Percentiles rank a stretch among this genome's conserved stretches.
Evolutionary conservation across 2,888 invertebrate species (phyloP).

Genomic region (Rotaria magnacalcarata): DNA sequence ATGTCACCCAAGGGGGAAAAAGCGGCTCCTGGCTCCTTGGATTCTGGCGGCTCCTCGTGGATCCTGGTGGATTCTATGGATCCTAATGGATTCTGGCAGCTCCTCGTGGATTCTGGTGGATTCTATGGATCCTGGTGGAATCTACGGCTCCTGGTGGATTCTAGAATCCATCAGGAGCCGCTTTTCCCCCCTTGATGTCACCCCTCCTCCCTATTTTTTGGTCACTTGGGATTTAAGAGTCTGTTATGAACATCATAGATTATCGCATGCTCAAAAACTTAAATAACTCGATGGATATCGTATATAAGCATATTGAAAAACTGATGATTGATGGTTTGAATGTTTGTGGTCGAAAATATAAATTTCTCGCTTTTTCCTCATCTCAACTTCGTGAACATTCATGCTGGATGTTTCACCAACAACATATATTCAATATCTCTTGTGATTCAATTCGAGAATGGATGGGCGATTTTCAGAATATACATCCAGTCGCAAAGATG

Average conservation of each 20-base stretch:
- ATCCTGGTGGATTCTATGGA: too few relatives aligned
- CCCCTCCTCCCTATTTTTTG: too few relatives aligned
- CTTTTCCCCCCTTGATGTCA: too few relatives aligned
- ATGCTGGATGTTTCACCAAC: slow-evolving; percentile 49
- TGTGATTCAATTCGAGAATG: slow-evolving; percentile 48
- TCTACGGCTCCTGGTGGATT: too few relatives aligned
- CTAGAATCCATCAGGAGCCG: too few relatives aligned
- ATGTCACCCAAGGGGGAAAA: too few relatives aligned
- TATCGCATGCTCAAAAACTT: background rate
- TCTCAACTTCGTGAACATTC: slow-evolving; percentile 50
- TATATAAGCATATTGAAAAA: background rate
- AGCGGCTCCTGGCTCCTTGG: too few relatives aligned
- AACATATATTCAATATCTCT: background rate
- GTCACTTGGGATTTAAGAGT: too few relatives aligned
- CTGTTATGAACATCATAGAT: background rate
- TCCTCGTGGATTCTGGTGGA: too few relatives aligned
- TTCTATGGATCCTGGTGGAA: too few relatives aligned
- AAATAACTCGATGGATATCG: background rate
- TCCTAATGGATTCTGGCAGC: too few relatives aligned
- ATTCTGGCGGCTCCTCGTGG: too few relatives aligned
- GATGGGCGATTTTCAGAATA: slow-evolving; percentile 52
- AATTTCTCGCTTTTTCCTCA: slow-evolving; percentile 50
- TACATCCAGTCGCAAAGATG: slow-evolving; percentile 58
- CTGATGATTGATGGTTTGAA: background rate
- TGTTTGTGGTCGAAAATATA: slow-evolving; percentile 47